Base-by-base conservation (phyloP, 64 coral and sea anemone species). In the Stichodactyla helianthus region DNA sequence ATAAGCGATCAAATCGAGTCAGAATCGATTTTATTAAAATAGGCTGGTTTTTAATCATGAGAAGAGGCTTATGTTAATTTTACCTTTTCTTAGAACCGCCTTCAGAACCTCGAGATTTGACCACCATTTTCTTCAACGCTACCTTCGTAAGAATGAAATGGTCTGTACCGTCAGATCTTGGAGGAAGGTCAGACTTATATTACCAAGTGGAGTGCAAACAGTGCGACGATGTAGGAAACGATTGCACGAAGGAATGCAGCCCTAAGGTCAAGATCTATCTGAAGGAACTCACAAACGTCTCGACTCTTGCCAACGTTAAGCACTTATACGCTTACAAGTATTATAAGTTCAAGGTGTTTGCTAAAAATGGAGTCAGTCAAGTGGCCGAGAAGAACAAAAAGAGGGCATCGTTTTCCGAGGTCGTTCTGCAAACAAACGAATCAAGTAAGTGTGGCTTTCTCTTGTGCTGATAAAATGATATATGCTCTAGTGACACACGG, bases 351-450 rank as follows among this genome's bases (percentile, higher is more conserved):
- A 92, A 27, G 85, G 77, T 92, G 22, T 83, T 70, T 10, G 90
- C 90, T 51, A 87, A 87, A 20, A 92, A 92, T 82, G 90, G 90
- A 17, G 90, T 92, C 52, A 87, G 84, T 77, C 28, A n/a, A 31
- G 77, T 71, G n/a, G 90, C 90, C 53, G 85, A 92, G 23, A 87
- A 87, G 14, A 76, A 92, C 14, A 59, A 86, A 52, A 35, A 60
- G 44, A 12, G 50, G 20, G 79, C 90, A 3, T 13, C 79, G 11
- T 92, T 82, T 87, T 76, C 84, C 9, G n/a, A 82, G 22, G 50
- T 87, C 15, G 27, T 71, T 7, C 50, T 92, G 71, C 79, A 56
- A 12, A 92, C 90, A 9, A 60, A 82, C 10, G 90, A 92, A 50
- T 64, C 84, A 52, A 80, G 90, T 92, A 91, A 84, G 83, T 74